These are phyloP conservation scores for Arbacia lixula DNA, from an alignment of 53 echinoderm and acorn worm genomes.

Conservation along the genomic window DNA sequence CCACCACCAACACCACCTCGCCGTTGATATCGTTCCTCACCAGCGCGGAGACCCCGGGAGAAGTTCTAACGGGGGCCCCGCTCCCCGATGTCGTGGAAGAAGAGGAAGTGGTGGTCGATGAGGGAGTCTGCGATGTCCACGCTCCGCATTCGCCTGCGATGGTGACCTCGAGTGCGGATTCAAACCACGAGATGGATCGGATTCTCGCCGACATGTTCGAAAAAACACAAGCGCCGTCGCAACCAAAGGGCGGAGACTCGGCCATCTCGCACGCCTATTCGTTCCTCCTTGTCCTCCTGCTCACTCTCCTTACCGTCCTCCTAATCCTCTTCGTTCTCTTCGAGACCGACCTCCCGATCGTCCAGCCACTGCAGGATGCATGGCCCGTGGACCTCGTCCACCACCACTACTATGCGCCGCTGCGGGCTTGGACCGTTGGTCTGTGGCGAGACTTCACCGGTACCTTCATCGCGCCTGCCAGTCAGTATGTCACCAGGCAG, in stretches of 20 bases:
- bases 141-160: conserved; percentile 6
- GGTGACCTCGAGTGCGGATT: not conserved
- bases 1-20: not conserved
- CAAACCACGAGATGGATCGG: conserved; percentile 31
- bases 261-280: conserved; percentile 35
- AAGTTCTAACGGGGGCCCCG: not conserved
- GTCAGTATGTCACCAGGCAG: conserved; percentile 40
- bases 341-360: conserved; percentile 67
- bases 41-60: not conserved
- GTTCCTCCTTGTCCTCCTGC: conserved; percentile 36
- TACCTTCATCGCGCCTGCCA: conserved; percentile 41
- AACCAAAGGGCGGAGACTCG: conserved; percentile 5
- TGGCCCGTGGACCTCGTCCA: conserved; percentile 49
- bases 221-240: not conserved
- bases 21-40: too few species aligned
- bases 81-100: conserved; percentile 39
- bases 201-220: not conserved
- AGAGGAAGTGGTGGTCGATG: conserved; percentile 22
- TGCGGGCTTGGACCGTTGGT: conserved; percentile 45
- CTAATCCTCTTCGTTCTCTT: conserved; percentile 62
- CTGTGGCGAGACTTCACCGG: conserved; percentile 58
- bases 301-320: conserved; percentile 27
- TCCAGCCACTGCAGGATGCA: conserved; percentile 56
- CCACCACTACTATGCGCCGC: conserved; percentile 61
- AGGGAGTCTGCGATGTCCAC: conserved; percentile 21